A percentile compares a stretch with the other conserved stretches of the same genome.
Evolutionary conservation across 2,888 invertebrate species (phyloP).

Genomic region (Torymus auratus): DNA sequence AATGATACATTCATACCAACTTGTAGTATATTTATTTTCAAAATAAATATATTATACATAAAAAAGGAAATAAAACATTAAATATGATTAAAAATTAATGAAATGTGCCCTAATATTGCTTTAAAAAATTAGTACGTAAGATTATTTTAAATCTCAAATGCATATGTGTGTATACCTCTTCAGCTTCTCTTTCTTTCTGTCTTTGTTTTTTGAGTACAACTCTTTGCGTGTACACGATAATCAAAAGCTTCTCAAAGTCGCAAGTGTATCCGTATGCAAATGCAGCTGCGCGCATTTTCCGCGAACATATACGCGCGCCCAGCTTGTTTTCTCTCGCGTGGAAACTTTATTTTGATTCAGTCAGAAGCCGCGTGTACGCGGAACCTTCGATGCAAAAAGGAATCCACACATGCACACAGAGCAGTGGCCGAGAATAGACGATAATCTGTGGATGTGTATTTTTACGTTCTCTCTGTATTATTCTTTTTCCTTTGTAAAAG

Average conservation of each 20-base stretch:
- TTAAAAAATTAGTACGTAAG: slow-evolving; percentile 1
- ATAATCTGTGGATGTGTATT: slow-evolving; percentile 37
- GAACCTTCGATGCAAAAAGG: slow-evolving; percentile 1
- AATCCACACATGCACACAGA: slow-evolving; percentile 18
- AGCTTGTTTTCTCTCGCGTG: slow-evolving; percentile 13
- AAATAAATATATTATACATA: slow-evolving; percentile 59
- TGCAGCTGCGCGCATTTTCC: slow-evolving; percentile 7
- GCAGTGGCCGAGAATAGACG: slow-evolving; percentile 49
- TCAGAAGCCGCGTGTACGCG: not conserved
- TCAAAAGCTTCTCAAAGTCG: not conserved
- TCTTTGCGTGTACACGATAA: not conserved
- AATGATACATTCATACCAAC: slow-evolving; percentile 53
- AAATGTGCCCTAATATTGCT: slow-evolving; percentile 12
- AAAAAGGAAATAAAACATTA: slow-evolving; percentile 39
- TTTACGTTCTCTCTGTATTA: slow-evolving; percentile 28
- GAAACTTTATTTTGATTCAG: slow-evolving; percentile 37
- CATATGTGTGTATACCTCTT: not conserved
- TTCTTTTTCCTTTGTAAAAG: slow-evolving; percentile 29
- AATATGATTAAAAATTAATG: slow-evolving; percentile 24
- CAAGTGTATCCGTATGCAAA: slow-evolving; percentile 15
- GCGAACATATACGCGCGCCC: not conserved
- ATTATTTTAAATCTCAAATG: slow-evolving; percentile 20
- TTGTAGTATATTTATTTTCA: slow-evolving; percentile 59
- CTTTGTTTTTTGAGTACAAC: slow-evolving; percentile 3
- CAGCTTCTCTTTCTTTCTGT: slow-evolving; percentile 18